Base-by-base conservation (phyloP, 1,140 invertebrate genomes). In the Solenopsis invicta region DNA sequence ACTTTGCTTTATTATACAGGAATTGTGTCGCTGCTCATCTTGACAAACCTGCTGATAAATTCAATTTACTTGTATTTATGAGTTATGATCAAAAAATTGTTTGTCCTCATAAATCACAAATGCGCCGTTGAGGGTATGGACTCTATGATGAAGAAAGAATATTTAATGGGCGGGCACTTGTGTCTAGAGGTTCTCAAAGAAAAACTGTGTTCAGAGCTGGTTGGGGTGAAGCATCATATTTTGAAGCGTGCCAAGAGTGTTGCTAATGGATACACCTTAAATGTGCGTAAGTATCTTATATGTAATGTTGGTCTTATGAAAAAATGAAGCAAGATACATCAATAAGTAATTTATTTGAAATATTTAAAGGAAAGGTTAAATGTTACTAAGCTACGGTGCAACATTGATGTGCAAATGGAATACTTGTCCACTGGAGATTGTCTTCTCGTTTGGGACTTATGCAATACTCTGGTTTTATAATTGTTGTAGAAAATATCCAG, bases 1-100 rank as follows among this genome's bases (percentile, higher is more conserved):
- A 61, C 82, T 91, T 87, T 71, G 87, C 91, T 94, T 84, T 86
- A 64, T 56, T 84, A 74, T 95, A 96, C 77, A 97, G 97, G 52
- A 94, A 97, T 50, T 97, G 97, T 84, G 95, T 99, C 21, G 96
- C 97, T 89, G 97, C 99, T 87, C 99, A 99, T 94, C 95, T 99
- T 24, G 92, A 97, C 3, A 95, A 96, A n/a, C 95, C 97, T 45
- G 95, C 95, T 86, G 98, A 98, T 84, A 98, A 98, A 94, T 98
- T 98, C 92, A 96, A n/a, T n/a, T n/a, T n/a, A n/a, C n/a, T n/a
- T n/a, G n/a, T n/a, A n/a, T n/a, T n/a, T n/a, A n/a, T n/a, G 98
- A 0, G 97, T 98, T 87, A 99, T 99, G 98, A 96, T 98, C 0
- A 97, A 98, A 93, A 99, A 99, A 94, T 94, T 99, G 48, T 99